These are phyloP conservation scores for Protonibea diacanthus DNA, from an alignment of 2,797 vertebrate genomes.

Conservation along the genomic window DNA sequence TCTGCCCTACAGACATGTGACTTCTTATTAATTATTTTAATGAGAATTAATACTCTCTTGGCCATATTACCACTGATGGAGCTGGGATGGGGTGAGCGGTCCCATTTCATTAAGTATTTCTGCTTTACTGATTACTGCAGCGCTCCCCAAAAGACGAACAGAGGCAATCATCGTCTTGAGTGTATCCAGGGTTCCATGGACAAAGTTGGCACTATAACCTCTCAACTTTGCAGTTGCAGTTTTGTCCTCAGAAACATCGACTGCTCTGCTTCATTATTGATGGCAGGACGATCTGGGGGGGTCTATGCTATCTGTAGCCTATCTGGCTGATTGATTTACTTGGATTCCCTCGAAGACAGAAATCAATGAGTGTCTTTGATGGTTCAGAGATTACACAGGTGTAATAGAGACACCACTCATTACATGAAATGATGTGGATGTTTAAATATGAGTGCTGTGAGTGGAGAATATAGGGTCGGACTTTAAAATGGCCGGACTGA, in stretches of 20 bases:
- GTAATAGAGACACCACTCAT: conserved; percentile 54
- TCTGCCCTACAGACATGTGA: conserved; percentile 6
- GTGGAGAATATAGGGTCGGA: conserved; percentile 1
- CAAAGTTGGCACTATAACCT: conserved; percentile 18
- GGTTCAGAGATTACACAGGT: conserved; percentile 62
- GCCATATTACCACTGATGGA: conserved; percentile 25
- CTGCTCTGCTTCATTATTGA: conserved; percentile 66
- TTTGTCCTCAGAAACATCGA: conserved; percentile 57
- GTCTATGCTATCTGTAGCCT: conserved; percentile 71
- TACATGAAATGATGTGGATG: conserved; percentile 36
- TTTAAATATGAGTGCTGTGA: conserved; percentile 14
- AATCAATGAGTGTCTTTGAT: conserved; percentile 73
- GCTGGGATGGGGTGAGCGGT: conserved; percentile 42
- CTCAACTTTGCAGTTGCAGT: conserved; percentile 51
- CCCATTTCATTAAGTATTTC: conserved; percentile 47
- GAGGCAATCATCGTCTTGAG: conserved; percentile 37
- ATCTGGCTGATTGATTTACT: conserved; percentile 77
- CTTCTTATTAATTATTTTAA: conserved; percentile 35
- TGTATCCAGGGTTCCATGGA: conserved; percentile 33
- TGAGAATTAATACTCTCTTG: conserved; percentile 28
- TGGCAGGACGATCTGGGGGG: conserved; percentile 69
- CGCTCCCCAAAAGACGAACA: conserved; percentile 36
- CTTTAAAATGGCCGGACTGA: conserved; percentile 1
- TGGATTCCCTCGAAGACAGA: conserved; percentile 68
- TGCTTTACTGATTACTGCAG: conserved; percentile 52